A percentile compares a stretch with the other conserved stretches of the same genome.
Conservation (phyloP, 1,140 invertebrate genomes). For the Frieseomelitta varia region DNA sequence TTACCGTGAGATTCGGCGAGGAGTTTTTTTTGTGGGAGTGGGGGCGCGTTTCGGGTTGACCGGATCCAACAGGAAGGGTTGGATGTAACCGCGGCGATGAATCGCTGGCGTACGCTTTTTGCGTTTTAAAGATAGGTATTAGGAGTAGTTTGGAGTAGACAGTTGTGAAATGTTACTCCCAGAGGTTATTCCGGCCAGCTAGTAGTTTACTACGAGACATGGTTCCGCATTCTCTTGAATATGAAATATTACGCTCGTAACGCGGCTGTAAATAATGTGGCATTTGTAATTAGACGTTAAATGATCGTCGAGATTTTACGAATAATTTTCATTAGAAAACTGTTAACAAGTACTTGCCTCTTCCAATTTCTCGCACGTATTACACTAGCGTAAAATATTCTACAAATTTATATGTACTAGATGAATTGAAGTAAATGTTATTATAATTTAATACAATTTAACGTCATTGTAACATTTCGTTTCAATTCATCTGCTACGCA, state of each 20-base stretch:
- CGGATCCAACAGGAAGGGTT: background rate
- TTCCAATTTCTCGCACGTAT: background rate
- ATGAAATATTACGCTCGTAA: background rate
- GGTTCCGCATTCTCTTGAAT: background rate
- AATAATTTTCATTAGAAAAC: background rate
- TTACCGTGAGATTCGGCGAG: slow-evolving; percentile 17
- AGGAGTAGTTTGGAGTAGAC: slow-evolving; percentile 4
- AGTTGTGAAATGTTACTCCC: slow-evolving; percentile 11
- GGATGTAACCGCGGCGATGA: background rate
- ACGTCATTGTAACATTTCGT: too few species aligned
- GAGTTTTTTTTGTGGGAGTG: background rate
- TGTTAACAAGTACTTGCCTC: background rate
- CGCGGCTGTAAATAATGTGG: background rate
- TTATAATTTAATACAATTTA: too few species aligned
- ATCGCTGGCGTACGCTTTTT: background rate
- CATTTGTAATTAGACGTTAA: background rate
- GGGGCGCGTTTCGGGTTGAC: background rate
- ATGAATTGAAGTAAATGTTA: too few species aligned
- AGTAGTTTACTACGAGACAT: background rate
- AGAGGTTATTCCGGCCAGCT: background rate
- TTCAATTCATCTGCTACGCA: too few species aligned
- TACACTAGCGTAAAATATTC: background rate
- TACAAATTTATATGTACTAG: too few species aligned
- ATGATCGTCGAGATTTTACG: background rate
- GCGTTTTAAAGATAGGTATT: slow-evolving; percentile 1